phyloP scores from a whole-genome alignment of 2,113 vertebrate genomes.

The Chaenogobius annularis region DNA sequence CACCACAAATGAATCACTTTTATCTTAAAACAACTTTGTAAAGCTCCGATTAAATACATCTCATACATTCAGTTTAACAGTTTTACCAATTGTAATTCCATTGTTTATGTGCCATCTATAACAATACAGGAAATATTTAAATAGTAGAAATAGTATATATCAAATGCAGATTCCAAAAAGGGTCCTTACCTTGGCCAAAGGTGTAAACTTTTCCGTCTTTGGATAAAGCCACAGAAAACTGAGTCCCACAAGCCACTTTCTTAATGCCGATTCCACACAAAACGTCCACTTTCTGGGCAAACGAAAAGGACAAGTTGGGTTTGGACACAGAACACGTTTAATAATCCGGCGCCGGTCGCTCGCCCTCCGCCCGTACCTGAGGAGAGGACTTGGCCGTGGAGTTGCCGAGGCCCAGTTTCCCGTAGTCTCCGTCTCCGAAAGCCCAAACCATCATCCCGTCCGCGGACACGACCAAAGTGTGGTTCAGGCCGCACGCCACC shows the following conservation, averaged over 20 bases:
- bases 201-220: conserved; percentile 80
- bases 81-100: too few relatives aligned
- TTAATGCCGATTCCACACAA: conserved; percentile 77
- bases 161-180: neutral
- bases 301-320: neutral
- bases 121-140: neutral
- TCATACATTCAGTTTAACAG: too few relatives aligned
- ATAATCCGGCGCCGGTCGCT: neutral
- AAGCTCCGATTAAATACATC: too few relatives aligned
- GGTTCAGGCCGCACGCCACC: conserved; percentile 82
- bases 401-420: conserved; percentile 80
- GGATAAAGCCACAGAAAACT: conserved; percentile 80
- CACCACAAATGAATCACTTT: too few relatives aligned
- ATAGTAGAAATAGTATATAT: neutral
- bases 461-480: conserved; percentile 78
- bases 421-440: conserved; percentile 83
- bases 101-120: neutral
- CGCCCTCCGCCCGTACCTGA: conserved; percentile 64
- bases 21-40: too few relatives aligned
- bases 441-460: conserved; percentile 83
- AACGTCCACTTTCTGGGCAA: conserved; percentile 77
- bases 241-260: conserved; percentile 80
- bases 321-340: neutral
- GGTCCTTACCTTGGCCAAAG: conserved; percentile 75
- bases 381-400: conserved; percentile 82